Base-by-base conservation (phyloP, 2,797 vertebrate genomes). In the Siniperca obscura region DNA sequence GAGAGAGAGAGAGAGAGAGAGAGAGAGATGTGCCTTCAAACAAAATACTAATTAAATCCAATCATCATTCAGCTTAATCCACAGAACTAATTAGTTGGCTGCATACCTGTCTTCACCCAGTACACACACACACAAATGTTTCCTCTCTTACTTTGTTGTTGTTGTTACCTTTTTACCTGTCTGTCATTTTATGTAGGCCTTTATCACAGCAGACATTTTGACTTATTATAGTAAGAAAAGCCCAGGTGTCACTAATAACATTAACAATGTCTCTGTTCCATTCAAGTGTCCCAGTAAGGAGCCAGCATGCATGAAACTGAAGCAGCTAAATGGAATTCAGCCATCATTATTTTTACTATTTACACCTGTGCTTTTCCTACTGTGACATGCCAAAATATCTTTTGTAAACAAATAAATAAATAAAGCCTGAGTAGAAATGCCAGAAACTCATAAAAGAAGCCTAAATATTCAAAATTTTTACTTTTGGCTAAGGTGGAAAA, bases 41-140 rank as follows among this genome's bases (percentile, higher is more conserved):
- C 82, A 90, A 93, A 92, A 91, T 82, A 78, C 84, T 90, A 89
- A 95, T 94, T 93, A 94, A 94, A 93, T 91, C 83, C 86, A 90
- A 90, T 93, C 90, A 92, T 89, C 74, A 82, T 86, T 91, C 78
- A 71, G 74, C 78, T 87, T 92, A 91, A 92, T 93, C 91, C 89
- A 89, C 80, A 85, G 84, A 95, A 91, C 87, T 91, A 94, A 95
- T 93, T 92, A 94, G 85, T 77, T 72, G 22, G 78, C 89, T 85
- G 88, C 80, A 86, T 90, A 94, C 88, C 91, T 89, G 89, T 86
- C 72, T 69, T 34, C 79, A 78, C 57, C 74, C 56, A 53, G 48
- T 10, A 50, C 53, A 62, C 10, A 53, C 17, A 65, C 4, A 53
- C 17, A 27, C 10, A 40, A 42, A 57, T 19, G 14, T 55, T 53